Conservation (phyloP, 2,888 invertebrate genomes). For the Sesamia inferens region DNA sequence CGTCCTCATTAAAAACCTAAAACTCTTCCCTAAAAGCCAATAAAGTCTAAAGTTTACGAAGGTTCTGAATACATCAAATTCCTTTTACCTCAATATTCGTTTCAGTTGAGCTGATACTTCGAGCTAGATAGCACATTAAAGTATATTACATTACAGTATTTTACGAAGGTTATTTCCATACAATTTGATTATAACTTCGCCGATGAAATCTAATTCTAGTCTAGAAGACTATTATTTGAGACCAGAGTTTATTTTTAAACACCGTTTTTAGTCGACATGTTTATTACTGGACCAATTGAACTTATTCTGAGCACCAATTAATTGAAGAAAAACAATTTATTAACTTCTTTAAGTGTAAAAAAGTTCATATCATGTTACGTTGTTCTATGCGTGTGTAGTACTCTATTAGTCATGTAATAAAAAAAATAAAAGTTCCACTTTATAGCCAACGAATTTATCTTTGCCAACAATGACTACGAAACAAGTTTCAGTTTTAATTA, state of each 20-base stretch:
- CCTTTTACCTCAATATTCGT: slow-evolving; percentile 4
- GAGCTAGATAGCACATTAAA: neutral
- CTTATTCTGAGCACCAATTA: slow-evolving; percentile 19
- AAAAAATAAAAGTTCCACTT: slow-evolving; percentile 33
- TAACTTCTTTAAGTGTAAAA: slow-evolving; percentile 24
- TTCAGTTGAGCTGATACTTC: slow-evolving; percentile 9
- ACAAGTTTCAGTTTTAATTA: neutral
- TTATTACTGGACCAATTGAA: slow-evolving; percentile 36
- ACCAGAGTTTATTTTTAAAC: slow-evolving; percentile 21
- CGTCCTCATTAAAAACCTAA: neutral
- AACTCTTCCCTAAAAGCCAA: neutral
- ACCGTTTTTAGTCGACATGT: slow-evolving; percentile 26
- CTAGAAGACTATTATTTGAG: slow-evolving; percentile 23
- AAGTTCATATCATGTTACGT: slow-evolving; percentile 36
- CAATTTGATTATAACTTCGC: neutral
- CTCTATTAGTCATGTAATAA: neutral
- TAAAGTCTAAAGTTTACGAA: neutral
- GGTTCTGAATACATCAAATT: slow-evolving; percentile 1
- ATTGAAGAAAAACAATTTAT: slow-evolving; percentile 40
- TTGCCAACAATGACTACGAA: neutral
- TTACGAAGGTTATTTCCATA: neutral
- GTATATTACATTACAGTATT: slow-evolving; percentile 8
- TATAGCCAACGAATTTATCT: neutral
- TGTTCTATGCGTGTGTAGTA: slow-evolving; percentile 7
- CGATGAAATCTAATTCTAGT: slow-evolving; percentile 20